Evolutionary conservation across 2,888 invertebrate genomes (phyloP).

Genomic region (Cancer borealis): DNA sequence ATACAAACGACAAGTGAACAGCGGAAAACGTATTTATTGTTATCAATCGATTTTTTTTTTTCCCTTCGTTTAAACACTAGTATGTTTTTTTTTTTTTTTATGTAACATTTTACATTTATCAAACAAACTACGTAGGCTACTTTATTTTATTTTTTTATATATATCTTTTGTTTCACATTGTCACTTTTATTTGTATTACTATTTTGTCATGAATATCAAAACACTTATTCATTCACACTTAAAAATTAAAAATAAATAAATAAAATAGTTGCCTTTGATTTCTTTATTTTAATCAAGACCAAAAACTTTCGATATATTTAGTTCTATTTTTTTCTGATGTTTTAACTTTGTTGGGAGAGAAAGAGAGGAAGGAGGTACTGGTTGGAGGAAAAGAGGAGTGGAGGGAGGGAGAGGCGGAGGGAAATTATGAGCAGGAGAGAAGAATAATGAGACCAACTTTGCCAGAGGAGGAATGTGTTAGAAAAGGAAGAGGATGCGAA

Average conservation of each 20-base stretch:
- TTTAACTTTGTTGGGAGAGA: background rate
- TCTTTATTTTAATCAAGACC: background rate
- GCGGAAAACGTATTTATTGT: too few species aligned
- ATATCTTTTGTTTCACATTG: too few species aligned
- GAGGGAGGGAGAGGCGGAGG: background rate
- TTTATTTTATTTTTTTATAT: too few species aligned
- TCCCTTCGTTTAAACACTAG: too few species aligned
- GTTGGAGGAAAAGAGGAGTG: background rate
- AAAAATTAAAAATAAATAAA: background rate
- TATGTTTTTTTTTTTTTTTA: too few species aligned
- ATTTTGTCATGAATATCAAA: too few species aligned
- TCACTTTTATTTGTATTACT: too few species aligned
- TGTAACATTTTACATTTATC: too few species aligned
- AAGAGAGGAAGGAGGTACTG: background rate
- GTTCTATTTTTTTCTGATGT: background rate
- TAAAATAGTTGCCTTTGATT: background rate
- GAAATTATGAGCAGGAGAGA: conserved; percentile 44
- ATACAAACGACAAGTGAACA: too few species aligned
- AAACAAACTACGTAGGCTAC: too few species aligned
- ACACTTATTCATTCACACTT: background rate
- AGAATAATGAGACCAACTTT: conserved; percentile 57
- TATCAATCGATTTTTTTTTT: too few species aligned
- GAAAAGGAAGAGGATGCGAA: conserved; percentile 3
- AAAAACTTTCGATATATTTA: background rate
- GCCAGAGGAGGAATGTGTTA: background rate